Base-by-base conservation (phyloP, 1,140 invertebrate species). In the Orchesella cincta region DNA sequence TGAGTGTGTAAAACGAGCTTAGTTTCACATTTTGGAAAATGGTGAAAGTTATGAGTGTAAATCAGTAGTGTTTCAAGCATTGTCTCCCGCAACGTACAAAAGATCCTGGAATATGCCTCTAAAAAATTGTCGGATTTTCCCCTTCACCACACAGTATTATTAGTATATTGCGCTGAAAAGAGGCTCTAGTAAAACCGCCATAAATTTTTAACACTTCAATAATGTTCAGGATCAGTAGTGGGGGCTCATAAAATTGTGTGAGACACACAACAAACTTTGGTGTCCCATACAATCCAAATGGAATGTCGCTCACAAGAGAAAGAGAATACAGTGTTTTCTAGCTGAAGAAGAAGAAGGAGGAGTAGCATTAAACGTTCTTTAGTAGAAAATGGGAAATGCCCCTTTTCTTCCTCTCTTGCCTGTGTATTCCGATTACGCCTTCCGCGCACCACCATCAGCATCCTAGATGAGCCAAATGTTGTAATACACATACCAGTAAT, bases 131-230 rank as follows among this genome's bases (percentile, higher is more conserved):
- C n/a, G n/a, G n/a, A n/a, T n/a, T n/a, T n/a, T n/a, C n/a, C n/a
- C n/a, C n/a, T n/a, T n/a, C n/a, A n/a, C n/a, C n/a, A n/a, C n/a
- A n/a, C n/a, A n/a, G n/a, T 57, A 57, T 57, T 57, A 57, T 57
- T 14, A 57, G 54, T 57, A 57, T 26, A 26, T 8, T 57, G n/a
- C 3, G n/a, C 3, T 16, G n/a, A 57, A 57, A 57, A 57, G 54
- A 57, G 54, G 54, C 8, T 57, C 14, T 16, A n/a, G 54, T 23
- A 71, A 31, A 36, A 36, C 57, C 36, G 26, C 36, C 76, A 78
- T 78, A 78, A 74, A 78, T 78, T 78, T 78, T 78, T 78, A 78
- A 74, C 73, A 75, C 76, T 78, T 78, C 76, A 74, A 78, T 78
- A 78, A 78, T 74, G 76, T 74, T 78, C 72, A 70, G 54, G 76